Percentiles rank a stretch among this genome's conserved stretches.
Evolutionary conservation across 2,797 vertebrate genomes (phyloP).

Genomic region (Rhynchonycteris naso): DNA sequence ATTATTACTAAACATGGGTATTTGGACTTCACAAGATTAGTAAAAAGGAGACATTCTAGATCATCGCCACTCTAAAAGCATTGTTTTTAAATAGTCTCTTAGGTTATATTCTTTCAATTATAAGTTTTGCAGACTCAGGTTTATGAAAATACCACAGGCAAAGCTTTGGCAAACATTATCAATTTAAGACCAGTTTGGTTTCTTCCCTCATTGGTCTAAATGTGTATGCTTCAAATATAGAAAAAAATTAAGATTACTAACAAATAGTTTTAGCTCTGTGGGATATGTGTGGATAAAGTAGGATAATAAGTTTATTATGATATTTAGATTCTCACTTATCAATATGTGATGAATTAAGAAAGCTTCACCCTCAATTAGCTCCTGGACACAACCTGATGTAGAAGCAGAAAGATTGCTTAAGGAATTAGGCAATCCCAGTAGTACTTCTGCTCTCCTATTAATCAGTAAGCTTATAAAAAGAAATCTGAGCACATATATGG

Average conservation of each 20-base stretch:
- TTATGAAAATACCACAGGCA: conserved; percentile 46
- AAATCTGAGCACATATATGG: background rate
- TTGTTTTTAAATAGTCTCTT: conserved; percentile 4
- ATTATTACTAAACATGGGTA: background rate
- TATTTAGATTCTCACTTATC: conserved; percentile 20
- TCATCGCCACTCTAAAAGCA: background rate
- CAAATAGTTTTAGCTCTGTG: background rate
- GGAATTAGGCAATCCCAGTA: background rate
- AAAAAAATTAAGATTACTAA: background rate
- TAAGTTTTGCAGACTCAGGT: conserved; percentile 18
- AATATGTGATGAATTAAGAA: conserved; percentile 27
- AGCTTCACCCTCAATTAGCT: background rate
- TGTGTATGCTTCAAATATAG: background rate
- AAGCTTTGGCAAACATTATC: background rate
- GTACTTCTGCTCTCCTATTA: background rate
- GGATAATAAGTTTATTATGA: background rate
- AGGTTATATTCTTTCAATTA: background rate
- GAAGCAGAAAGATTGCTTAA: background rate
- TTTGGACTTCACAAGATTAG: background rate
- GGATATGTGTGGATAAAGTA: background rate
- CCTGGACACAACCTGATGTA: background rate
- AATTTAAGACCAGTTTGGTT: background rate
- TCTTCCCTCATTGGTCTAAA: background rate
- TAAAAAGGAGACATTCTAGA: background rate
- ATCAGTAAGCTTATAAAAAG: background rate